Conservation (phyloP, 2,888 invertebrate genomes). For the Drosophila tanythrix region DNA sequence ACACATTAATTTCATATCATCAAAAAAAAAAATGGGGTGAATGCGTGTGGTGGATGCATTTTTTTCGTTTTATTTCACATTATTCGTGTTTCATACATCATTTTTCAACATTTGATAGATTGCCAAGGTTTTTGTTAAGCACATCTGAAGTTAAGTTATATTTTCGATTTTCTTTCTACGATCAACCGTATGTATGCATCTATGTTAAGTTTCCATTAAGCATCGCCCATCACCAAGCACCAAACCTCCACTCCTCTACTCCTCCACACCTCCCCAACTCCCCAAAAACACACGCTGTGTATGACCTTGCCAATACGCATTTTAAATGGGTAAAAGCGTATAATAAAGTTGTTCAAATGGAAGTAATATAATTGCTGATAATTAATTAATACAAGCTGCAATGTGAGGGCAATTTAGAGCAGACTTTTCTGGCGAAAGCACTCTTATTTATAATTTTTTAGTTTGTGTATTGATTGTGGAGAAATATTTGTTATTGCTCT, state of each 20-base stretch:
- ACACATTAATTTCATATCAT: background rate
- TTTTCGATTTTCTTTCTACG: background rate
- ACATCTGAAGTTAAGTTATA: background rate
- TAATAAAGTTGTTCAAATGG: background rate
- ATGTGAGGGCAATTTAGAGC: background rate
- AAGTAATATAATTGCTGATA: background rate
- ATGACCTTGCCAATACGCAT: conserved; percentile 1
- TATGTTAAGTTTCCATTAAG: background rate
- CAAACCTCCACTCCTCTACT: too few species aligned
- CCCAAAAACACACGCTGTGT: background rate
- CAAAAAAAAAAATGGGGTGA: background rate
- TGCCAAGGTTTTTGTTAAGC: background rate
- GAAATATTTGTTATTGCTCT: conserved; percentile 2
- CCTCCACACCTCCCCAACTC: too few species aligned
- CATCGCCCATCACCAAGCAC: background rate
- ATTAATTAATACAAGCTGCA: background rate
- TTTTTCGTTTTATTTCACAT: background rate
- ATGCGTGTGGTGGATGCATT: background rate
- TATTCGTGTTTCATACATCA: background rate
- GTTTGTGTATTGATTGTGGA: conserved; percentile 4
- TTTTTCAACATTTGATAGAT: background rate
- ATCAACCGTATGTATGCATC: conserved; percentile 2
- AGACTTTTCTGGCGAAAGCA: background rate
- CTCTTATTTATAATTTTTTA: background rate
- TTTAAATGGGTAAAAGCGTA: background rate